Evolutionary conservation across 2,888 invertebrate genomes (phyloP), one percentile per base, ranked within the genome.

Genomic region (Chymomyza caudatula): DNA sequence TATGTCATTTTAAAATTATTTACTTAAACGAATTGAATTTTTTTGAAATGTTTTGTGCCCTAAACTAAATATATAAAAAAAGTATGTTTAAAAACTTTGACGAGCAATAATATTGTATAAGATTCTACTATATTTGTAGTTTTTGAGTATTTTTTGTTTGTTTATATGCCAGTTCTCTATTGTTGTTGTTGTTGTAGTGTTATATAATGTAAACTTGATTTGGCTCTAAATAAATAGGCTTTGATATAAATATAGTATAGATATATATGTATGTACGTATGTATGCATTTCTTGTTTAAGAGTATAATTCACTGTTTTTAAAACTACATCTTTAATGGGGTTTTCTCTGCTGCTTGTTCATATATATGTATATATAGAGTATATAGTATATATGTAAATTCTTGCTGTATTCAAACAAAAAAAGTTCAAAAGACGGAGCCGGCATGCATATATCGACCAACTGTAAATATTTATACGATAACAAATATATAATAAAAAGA

Each of bases 401-500:
- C 77, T 73, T 77, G 70, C 52, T 55, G 77, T 79, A 69, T 58
- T 69, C 69, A 72, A 63, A 69, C 65, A 71, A 64, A 73, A 73
- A 74, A 86, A 83, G 82, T 91, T 89, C 88, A 91, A 90, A 91
- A 91, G 88, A 91, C 90, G 91, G 90, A 91, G 90, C 90, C 91
- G 88, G 90, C 90, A 91, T 91, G 90, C 91, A 91, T 90, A 90
- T 88, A 91, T 89, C 91, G 90, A 90, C 90, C 90, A 91, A 91
- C 91, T 91, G 91, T 73, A 90, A 90, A 90, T 88, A 89, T 88
- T 78, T 85, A 70, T 86, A 90, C 88, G 88, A 72, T 86, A 80
- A 78, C 78, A 78, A 65, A 72, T 42, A 63, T 47, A 13, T 58
- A 70, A 65, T 67, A 66, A 66, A 59, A 60, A 73, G 59, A 56